Evolutionary conservation across 2,113 vertebrate species (phyloP), one percentile per base, ranked within the genome.

Genomic region (Perccottus glenii): DNA sequence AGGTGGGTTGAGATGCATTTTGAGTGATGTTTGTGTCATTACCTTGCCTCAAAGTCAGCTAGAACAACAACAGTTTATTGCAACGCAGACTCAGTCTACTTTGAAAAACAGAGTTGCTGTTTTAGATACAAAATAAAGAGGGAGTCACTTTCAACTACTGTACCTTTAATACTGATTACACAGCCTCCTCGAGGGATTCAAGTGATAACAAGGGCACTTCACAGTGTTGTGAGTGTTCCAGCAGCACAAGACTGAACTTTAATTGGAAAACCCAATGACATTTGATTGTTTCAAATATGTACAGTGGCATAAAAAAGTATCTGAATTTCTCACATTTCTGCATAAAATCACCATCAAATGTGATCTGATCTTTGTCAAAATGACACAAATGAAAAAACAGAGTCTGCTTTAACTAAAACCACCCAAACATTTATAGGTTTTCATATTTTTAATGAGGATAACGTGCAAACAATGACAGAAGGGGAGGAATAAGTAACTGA

Each of bases 1-100:
- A 63, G 49, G 77, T 61, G 49, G 61, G 44, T 63, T 58, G 93
- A 91, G 94, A 94, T 94, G 93, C 93, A 93, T 94, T 94, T 92
- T 93, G 92, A 94, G 88, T 90, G 92, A 95, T 94, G 94, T 90
- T 91, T 92, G 85, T 93, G 93, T 94, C 90, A 85, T 93, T 93
- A 89, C 90, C 84, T 90, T 90, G 91, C 84, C 90, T 93, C 92
- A 92, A 82, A 92, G 90, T 91, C 90, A 84, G 90, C 85, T 79
- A 85, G 91, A 90, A 80, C 87, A 89, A 88, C 89, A 89, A 73
- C 48, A 48, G 85, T 82, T 80, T 77, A 80, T 27, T 27, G 78
- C 71, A 67, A 66, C 64, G 73, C 64, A 44, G 49, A 35, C 77
- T 84, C 68, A 59, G 78, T 42, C 61, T 80, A 57, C 60, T 70